Evolutionary conservation across 2,797 vertebrate species (phyloP).

Genomic region (Gambelia wislizenii): DNA sequence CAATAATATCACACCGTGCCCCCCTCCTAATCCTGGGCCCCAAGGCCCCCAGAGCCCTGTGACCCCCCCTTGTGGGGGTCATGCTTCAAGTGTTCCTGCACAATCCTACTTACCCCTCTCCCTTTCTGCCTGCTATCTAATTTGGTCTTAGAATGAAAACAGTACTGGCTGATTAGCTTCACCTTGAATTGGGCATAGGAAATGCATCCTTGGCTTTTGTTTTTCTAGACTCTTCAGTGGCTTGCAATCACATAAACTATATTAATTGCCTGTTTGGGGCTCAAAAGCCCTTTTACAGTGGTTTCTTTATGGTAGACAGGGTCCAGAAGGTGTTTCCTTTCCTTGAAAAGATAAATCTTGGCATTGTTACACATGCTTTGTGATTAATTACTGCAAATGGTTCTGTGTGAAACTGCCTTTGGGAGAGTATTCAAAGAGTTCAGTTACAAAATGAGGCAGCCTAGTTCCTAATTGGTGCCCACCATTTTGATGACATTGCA

Average conservation of each 20-base stretch:
- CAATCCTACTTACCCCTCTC: not conserved
- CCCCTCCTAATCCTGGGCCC: too few relatives aligned
- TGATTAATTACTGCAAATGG: not conserved
- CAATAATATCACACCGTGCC: too few relatives aligned
- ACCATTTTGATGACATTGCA: not conserved
- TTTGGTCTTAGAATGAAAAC: not conserved
- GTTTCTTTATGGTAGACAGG: not conserved
- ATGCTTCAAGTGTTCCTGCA: not conserved
- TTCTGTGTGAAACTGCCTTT: not conserved
- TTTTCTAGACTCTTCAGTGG: not conserved
- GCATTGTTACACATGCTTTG: not conserved
- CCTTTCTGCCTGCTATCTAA: not conserved
- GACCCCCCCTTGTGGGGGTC: too few relatives aligned
- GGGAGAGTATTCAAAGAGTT: not conserved
- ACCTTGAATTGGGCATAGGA: not conserved
- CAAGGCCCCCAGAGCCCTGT: too few relatives aligned
- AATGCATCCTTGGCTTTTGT: not conserved
- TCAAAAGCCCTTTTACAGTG: not conserved
- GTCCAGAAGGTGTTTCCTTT: not conserved
- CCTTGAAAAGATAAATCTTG: not conserved
- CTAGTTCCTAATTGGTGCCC: not conserved
- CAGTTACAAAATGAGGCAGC: not conserved
- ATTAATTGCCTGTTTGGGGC: not conserved
- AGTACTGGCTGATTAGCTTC: not conserved
- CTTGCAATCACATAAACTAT: too few relatives aligned